These are phyloP conservation scores for Platysteira castanea DNA, from an alignment of 2,113 vertebrate genomes.

Conservation along the genomic window DNA sequence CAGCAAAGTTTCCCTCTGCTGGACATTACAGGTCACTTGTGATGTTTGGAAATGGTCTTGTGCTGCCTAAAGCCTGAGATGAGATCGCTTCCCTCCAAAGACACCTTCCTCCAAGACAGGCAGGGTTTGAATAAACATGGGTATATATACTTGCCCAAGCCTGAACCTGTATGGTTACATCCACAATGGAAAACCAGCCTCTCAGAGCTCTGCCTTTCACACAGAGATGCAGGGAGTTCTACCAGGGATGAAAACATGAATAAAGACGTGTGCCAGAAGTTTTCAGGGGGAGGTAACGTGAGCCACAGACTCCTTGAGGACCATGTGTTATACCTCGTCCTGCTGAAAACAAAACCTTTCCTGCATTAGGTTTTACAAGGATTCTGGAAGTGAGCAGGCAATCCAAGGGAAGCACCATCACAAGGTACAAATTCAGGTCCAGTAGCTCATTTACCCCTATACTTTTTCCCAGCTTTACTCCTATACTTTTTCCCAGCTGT, in stretches of 20 bases:
- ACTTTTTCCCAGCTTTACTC: no score
- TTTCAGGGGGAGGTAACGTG: accelerated
- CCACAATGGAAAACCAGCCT: neutral
- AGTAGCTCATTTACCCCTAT: neutral
- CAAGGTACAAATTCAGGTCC: neutral
- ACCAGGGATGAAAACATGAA: neutral
- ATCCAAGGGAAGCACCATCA: neutral
- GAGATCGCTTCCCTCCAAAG: neutral
- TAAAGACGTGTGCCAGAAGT: accelerated
- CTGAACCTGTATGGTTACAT: neutral
- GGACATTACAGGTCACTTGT: neutral
- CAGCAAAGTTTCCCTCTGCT: neutral
- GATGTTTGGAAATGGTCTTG: neutral
- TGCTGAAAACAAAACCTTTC: neutral
- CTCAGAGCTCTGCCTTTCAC: neutral
- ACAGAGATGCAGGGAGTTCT: neutral
- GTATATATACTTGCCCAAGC: neutral
- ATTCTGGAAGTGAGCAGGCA: neutral
- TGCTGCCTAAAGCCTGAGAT: neutral
- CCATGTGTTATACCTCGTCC: neutral
- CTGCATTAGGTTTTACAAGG: neutral
- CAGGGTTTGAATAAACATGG: neutral
- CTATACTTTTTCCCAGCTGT: neutral
- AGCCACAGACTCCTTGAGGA: neutral
- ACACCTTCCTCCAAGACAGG: neutral